Conservation (phyloP, 2,888 invertebrate genomes). For the Clunio marinus region DNA sequence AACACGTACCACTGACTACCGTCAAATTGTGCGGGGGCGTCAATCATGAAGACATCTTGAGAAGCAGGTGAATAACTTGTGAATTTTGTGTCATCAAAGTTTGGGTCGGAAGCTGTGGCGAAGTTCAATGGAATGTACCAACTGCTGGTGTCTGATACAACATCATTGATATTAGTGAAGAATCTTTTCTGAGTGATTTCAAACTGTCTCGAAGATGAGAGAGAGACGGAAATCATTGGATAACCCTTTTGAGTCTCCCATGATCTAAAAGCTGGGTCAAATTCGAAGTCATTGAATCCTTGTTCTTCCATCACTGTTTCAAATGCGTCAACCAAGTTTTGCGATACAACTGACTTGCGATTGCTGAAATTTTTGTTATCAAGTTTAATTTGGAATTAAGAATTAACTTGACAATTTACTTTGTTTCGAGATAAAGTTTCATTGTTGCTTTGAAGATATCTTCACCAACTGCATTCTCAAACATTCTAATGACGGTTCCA, state of each 20-base stretch:
- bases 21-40: neutral
- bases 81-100: slow-evolving; percentile 6
- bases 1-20: slow-evolving; percentile 30
- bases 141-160: neutral
- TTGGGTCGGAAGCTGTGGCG: neutral
- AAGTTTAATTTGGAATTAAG: slow-evolving; percentile 3
- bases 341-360: slow-evolving; percentile 10
- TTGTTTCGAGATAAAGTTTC: neutral
- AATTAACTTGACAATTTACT: slow-evolving; percentile 10
- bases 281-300: neutral
- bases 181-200: neutral
- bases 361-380: neutral
- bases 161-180: neutral
- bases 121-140: slow-evolving; percentile 36
- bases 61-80: neutral
- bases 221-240: slow-evolving; percentile 61
- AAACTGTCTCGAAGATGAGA: slow-evolving; percentile 48
- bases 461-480: slow-evolving; percentile 30
- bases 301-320: neutral
- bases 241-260: slow-evolving; percentile 74
- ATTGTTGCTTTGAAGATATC: slow-evolving; percentile 1
- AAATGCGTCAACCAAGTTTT: slow-evolving; percentile 22
- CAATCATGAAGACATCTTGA: neutral
- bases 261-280: slow-evolving; percentile 17
- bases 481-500: slow-evolving; percentile 26